Evolutionary conservation across 2,113 vertebrate genomes (phyloP), one percentile per base, ranked within the genome.

Genomic region (Prolemur simus): DNA sequence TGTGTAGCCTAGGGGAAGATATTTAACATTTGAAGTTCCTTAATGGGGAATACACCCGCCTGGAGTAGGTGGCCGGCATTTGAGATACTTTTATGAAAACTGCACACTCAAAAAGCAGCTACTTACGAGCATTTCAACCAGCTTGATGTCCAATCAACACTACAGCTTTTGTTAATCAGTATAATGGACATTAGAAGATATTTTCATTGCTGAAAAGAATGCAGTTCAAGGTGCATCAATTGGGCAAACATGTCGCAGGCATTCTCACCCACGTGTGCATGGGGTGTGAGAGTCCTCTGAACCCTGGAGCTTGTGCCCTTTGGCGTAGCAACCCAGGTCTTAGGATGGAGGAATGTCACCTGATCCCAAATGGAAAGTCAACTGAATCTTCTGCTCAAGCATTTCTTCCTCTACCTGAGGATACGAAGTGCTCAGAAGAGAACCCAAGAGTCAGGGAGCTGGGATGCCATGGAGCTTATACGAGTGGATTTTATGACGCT

Each of bases 171-270:
- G 64, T 90, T 74, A 82, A 87, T 80, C 92, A 78, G 81, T 39
- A 34, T 42, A 83, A 86, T 1, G 7, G 66, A 88, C 60, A 54
- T 60, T 42, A 32, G 83, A 45, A 97, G 82, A 86, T 63, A 78
- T 47, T 95, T 89, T 91, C 56, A 58, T 81, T 39, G 34, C 82
- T 86, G 32, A 77, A 91, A 80, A 64, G 88, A 81, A 45, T 39
- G 20, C 39, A 56, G 39, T 54, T 69, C 47, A 49, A 21, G 25
- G 68, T 17, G 15, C 73, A 39, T 4, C 15, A 14, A 3, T 9
- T 10, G 80, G 54, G 39, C 64, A n/a, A 63, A 66, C 27, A n/a
- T 21, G 3, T 52, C 69, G 13, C 25, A 34, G 21, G 69, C 49
- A 8, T 63, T 60, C 52, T 63, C 63, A 18, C 4, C 54, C 56